Evolutionary conservation across 2,797 vertebrate genomes (phyloP), one percentile per base, ranked within the genome.

Genomic region (Saxicola maurus): DNA sequence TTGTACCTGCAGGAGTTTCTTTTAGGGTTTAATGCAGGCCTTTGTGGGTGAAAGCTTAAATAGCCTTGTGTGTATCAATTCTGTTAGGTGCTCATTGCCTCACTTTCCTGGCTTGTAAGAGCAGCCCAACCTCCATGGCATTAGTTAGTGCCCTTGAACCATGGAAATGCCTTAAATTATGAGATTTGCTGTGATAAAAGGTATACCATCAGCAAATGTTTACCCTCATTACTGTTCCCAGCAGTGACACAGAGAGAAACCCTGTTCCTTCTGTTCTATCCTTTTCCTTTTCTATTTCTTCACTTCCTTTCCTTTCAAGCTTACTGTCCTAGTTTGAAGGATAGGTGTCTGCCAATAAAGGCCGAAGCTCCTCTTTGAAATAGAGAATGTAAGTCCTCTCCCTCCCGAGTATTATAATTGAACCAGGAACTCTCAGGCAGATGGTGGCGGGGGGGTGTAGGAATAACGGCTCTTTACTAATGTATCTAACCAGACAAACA

Each of bases 141-240:
- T 73, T 86, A 68, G 62, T 56, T 53, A 74, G 89, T 80, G 62
- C 66, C 75, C 64, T 57, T 89, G 84, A 94, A 84, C 80, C 6
- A 19, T 75, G 35, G 82, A 93, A 92, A 83, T 55, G 74, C 83
- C 75, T 94, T 72, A 86, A 93, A 66, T 77, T 78, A 23, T 91
- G 85, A 68, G 76, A 89, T 71, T 91, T 94, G 57, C 81, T 73
- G 46, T 71, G 60, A 69, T 92, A 86, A 93, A 96, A 90, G 86
- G 64, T 84, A 35, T 9, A 31, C 57, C 84, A 85, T 94, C 81
- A 91, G 72, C 82, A 91, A 95, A 94, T 95, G 69, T 92, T 95
- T 91, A 77, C 55, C 42, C 49, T 85, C 31, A 30, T 88, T 92
- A 33, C 77, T 57, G 77, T 92, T 91, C 74, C 68, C 75, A 89